These are phyloP conservation scores for Xenopus petersii DNA, from an alignment of 2,797 vertebrate species.

Conservation along the genomic window DNA sequence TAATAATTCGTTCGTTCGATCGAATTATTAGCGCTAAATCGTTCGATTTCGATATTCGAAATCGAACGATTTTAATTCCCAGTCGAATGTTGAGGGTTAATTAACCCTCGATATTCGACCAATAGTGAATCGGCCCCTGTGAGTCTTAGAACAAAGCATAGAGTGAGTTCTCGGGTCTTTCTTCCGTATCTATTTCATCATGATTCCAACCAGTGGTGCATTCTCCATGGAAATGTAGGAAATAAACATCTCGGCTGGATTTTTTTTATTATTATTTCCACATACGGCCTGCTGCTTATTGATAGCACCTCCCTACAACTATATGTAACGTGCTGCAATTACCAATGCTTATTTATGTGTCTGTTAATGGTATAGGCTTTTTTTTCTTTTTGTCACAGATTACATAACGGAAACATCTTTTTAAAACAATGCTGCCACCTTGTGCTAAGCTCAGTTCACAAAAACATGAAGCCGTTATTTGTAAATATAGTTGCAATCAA, in stretches of 20 bases:
- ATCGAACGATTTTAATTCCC: no score
- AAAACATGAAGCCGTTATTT: no score
- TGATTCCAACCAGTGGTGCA: neutral
- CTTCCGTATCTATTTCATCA: neutral
- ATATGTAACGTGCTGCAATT: conserved; percentile 21
- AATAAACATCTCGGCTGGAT: conserved; percentile 29
- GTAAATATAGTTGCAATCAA: no score
- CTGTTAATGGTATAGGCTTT: conserved; percentile 25
- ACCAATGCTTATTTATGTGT: conserved; percentile 36
- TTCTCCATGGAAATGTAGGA: conserved; percentile 29
- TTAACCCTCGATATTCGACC: no score
- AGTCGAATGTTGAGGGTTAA: no score
- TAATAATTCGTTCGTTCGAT: no score
- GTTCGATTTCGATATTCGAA: no score
- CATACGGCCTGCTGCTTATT: conserved; percentile 33
- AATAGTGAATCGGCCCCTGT: no score
- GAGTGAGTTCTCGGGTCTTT: neutral
- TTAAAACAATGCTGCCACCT: conserved; percentile 14
- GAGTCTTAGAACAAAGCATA: neutral
- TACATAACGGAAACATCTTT: neutral
- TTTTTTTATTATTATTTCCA: conserved; percentile 21
- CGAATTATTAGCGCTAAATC: no score
- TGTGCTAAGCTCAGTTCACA: no score
- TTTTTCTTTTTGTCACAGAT: conserved; percentile 5
- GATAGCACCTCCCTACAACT: conserved; percentile 19